Percentiles rank a stretch among this genome's conserved stretches.
Conservation (phyloP, 2,888 invertebrate genomes). For the Cheilosia vulpina region DNA sequence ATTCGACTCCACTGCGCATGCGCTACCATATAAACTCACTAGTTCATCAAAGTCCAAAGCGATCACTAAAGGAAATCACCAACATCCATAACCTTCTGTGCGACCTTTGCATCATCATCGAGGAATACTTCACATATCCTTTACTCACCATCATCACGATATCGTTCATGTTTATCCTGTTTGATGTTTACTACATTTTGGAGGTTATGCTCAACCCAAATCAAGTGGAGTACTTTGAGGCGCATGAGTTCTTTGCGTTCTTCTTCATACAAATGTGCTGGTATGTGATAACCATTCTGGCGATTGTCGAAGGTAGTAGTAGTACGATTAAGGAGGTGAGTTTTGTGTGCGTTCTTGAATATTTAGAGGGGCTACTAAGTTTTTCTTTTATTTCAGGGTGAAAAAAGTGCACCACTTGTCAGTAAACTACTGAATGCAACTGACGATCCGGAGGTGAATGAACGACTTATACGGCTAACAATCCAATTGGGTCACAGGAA, state of each 20-base stretch:
- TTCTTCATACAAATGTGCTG: constrained; percentile 81
- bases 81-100: constrained; percentile 81
- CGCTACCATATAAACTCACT: constrained; percentile 80
- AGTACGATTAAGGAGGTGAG: constrained; percentile 78
- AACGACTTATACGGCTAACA: constrained; percentile 80
- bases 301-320: constrained; percentile 81
- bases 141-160: constrained; percentile 81
- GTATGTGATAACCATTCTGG: constrained; percentile 80
- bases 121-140: constrained; percentile 82
- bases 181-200: constrained; percentile 81
- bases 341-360: not conserved
- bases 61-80: constrained; percentile 80
- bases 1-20: constrained; percentile 52
- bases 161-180: constrained; percentile 81
- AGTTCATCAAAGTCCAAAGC: constrained; percentile 79
- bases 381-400: constrained; percentile 74
- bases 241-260: constrained; percentile 81
- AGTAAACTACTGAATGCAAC: constrained; percentile 82
- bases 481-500: constrained; percentile 81
- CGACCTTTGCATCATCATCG: constrained; percentile 81
- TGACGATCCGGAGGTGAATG: constrained; percentile 79
- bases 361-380: not conserved
- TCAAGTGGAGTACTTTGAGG: constrained; percentile 79
- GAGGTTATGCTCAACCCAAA: constrained; percentile 81
- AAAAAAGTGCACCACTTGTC: constrained; percentile 79